phyloP scores from a whole-genome alignment of 2,797 vertebrate genomes.

The Lates japonicus region DNA sequence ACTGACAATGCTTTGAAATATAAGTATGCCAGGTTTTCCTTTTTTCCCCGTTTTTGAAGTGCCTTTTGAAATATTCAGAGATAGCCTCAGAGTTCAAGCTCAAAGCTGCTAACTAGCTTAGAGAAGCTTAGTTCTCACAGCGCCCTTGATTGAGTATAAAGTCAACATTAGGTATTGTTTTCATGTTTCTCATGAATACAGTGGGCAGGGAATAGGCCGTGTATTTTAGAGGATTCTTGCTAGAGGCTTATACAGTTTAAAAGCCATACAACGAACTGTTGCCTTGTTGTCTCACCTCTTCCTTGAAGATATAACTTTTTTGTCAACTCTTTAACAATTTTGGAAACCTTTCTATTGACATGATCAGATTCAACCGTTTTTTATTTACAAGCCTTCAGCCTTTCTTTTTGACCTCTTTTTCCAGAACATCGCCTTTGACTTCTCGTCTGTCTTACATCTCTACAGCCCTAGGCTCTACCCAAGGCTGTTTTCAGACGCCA shows the following conservation, averaged over 20 bases:
- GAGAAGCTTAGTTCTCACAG: slow-evolving; percentile 21
- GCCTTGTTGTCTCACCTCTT: slow-evolving; percentile 22
- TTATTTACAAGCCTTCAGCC: slow-evolving; percentile 26
- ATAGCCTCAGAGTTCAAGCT: slow-evolving; percentile 53
- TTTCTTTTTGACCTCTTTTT: slow-evolving; percentile 7
- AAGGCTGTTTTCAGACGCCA: slow-evolving; percentile 19
- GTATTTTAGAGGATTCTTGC: slow-evolving; percentile 35
- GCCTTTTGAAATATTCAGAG: slow-evolving; percentile 55
- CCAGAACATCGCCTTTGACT: slow-evolving; percentile 28
- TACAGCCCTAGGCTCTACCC: slow-evolving; percentile 28
- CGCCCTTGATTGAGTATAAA: slow-evolving; percentile 19
- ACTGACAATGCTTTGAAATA: slow-evolving; percentile 51
- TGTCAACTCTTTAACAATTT: slow-evolving; percentile 12
- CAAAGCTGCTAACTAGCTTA: slow-evolving; percentile 47
- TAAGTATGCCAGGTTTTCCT: slow-evolving; percentile 33
- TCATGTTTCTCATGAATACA: slow-evolving; percentile 34
- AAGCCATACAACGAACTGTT: not conserved
- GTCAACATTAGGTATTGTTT: slow-evolving; percentile 47
- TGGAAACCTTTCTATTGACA: slow-evolving; percentile 11
- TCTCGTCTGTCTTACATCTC: slow-evolving; percentile 19
- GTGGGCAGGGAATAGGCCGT: not conserved
- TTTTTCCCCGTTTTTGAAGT: slow-evolving; percentile 42
- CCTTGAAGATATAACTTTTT: slow-evolving; percentile 10
- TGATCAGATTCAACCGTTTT: not conserved
- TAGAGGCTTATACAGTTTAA: slow-evolving; percentile 34